Conservation (phyloP, 2,797 vertebrate species). For the Catharus ustulatus region DNA sequence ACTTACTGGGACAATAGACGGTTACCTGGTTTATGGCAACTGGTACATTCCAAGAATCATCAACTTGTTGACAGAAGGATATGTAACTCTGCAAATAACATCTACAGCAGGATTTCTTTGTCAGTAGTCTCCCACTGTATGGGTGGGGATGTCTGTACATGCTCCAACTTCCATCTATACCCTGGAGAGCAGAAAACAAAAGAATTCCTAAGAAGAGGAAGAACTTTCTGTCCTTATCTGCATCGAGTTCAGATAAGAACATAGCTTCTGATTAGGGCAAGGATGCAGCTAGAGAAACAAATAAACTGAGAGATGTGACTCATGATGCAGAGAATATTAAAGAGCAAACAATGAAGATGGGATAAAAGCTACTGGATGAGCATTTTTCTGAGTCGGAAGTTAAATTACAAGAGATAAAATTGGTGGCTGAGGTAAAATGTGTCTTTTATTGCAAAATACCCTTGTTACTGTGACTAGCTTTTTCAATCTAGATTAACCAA, state of each 20-base stretch:
- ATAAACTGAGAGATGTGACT: background rate
- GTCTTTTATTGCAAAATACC: background rate
- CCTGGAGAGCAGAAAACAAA: background rate
- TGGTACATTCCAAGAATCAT: background rate
- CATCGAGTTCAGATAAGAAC: background rate
- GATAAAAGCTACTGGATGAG: background rate
- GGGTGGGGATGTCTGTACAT: background rate
- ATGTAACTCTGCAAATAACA: background rate
- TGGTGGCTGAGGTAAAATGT: background rate
- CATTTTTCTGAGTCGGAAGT: background rate
- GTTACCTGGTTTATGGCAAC: background rate
- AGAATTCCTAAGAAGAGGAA: background rate
- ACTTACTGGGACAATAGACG: background rate
- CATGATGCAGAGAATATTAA: conserved; percentile 4
- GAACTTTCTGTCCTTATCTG: background rate
- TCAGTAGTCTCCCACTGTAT: background rate
- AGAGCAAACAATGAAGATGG: background rate
- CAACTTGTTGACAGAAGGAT: background rate
- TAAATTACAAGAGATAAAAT: background rate
- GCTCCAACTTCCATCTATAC: background rate
- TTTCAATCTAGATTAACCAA: background rate
- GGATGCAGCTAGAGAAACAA: background rate
- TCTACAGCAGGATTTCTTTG: background rate
- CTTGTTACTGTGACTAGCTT: background rate
- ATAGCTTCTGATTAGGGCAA: background rate